A percentile compares a stretch with the other conserved stretches of the same genome.
Evolutionary conservation across 2,888 invertebrate species (phyloP).

Genomic region (Stictocephala bisonia): DNA sequence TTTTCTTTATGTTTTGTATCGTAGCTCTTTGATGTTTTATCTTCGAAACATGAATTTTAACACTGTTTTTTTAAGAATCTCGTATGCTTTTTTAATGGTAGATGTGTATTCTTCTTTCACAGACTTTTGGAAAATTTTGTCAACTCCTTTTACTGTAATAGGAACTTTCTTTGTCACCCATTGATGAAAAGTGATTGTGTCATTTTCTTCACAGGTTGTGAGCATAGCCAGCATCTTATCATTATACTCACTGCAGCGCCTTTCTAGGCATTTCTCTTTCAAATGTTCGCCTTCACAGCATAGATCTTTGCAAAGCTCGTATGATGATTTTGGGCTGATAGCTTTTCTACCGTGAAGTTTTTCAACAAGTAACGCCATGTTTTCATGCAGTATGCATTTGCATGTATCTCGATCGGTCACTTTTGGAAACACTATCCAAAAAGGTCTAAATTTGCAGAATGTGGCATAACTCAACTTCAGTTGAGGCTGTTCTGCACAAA

Average conservation of each 20-base stretch:
- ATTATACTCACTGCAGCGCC: constrained; percentile 34
- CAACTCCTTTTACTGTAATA: constrained; percentile 31
- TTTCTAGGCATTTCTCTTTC: constrained; percentile 41
- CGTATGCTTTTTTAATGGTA: constrained; percentile 26
- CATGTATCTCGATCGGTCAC: constrained; percentile 4
- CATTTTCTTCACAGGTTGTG: constrained; percentile 10
- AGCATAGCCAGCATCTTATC: constrained; percentile 37
- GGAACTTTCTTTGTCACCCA: constrained; percentile 26
- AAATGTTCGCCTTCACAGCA: constrained; percentile 44
- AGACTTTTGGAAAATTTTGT: constrained; percentile 21
- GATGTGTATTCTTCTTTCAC: constrained; percentile 26
- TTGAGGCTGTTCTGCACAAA: constrained; percentile 29
- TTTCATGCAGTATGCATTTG: background rate
- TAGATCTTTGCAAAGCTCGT: constrained; percentile 33
- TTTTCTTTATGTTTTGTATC: constrained; percentile 35
- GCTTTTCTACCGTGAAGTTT: constrained; percentile 6
- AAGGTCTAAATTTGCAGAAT: constrained; percentile 38
- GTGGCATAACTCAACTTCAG: constrained; percentile 33
- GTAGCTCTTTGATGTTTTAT: constrained; percentile 29
- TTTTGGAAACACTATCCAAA: constrained; percentile 16
- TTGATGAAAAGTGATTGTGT: constrained; percentile 3
- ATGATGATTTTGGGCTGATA: constrained; percentile 14
- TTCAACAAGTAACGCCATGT: background rate
- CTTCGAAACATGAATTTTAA: constrained; percentile 32
- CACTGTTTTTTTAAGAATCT: constrained; percentile 22